These are phyloP conservation scores for Nomada flava DNA, from an alignment of 2,888 invertebrate genomes.

Conservation along the genomic window DNA sequence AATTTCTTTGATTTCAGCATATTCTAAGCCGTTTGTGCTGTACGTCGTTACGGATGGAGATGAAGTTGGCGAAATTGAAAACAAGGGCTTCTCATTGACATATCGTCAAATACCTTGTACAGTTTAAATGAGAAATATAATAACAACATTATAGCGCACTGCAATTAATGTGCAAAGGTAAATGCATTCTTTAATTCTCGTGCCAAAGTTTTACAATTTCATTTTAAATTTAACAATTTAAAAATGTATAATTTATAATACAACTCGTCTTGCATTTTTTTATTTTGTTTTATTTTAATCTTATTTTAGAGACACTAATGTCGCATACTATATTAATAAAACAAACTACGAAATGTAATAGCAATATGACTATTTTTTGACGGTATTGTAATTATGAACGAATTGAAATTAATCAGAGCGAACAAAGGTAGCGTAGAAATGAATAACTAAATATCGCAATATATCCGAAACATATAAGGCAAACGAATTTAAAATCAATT, in stretches of 20 bases:
- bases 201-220: too few relatives aligned
- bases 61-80: constrained; percentile 88
- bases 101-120: constrained; percentile 89
- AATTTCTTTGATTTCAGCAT: constrained; percentile 84
- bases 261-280: not conserved
- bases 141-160: not conserved
- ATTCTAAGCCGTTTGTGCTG: constrained; percentile 89
- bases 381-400: too few relatives aligned
- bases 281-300: not conserved
- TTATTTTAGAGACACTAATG: constrained; percentile 1
- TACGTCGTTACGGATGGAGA: constrained; percentile 89
- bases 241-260: not conserved
- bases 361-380: not conserved
- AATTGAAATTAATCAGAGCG: not conserved
- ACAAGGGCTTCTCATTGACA: constrained; percentile 90
- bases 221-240: constrained; percentile 1
- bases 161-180: not conserved
- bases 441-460: not conserved
- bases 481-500: constrained; percentile 4
- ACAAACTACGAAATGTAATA: constrained; percentile 23
- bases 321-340: constrained; percentile 5
- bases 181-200: not conserved
- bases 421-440: not conserved
- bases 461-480: constrained; percentile 14
- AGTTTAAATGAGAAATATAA: constrained; percentile 53